Conservation (phyloP, 2,113 vertebrate genomes). For the Bufo bufo region DNA sequence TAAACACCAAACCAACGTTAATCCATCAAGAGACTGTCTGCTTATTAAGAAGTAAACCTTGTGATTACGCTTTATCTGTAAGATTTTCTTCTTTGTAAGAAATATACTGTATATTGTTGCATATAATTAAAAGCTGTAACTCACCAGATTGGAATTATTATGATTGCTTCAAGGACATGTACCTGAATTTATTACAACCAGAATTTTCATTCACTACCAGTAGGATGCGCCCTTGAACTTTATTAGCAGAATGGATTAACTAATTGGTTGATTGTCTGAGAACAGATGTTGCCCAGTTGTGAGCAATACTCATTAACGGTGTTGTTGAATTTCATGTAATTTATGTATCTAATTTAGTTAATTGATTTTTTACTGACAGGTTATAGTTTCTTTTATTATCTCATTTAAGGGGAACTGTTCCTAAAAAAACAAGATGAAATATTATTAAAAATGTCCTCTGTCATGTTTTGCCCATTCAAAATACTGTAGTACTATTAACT, state of each 20-base stretch:
- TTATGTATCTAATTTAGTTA: conserved; percentile 45
- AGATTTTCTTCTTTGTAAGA: not conserved
- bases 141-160: conserved; percentile 28
- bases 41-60: not conserved
- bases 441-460: not conserved
- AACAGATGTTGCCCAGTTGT: conserved; percentile 54
- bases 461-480: no score
- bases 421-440: not conserved
- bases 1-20: not conserved
- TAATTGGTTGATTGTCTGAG: conserved; percentile 48
- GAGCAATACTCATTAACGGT: conserved; percentile 41
- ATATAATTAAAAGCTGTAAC: conserved; percentile 8
- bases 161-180: conserved; percentile 27
- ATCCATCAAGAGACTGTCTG: no score
- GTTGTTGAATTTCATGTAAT: conserved; percentile 45
- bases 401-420: not conserved
- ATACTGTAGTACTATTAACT: no score
- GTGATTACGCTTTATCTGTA: not conserved
- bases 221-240: conserved; percentile 51
- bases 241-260: conserved; percentile 46
- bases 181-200: conserved; percentile 27
- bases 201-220: conserved; percentile 8
- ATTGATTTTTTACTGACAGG: conserved; percentile 43
- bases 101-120: not conserved
- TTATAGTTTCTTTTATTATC: conserved; percentile 35